phyloP scores from a whole-genome alignment of 2,797 vertebrate species.

The Pristis pectinata region DNA sequence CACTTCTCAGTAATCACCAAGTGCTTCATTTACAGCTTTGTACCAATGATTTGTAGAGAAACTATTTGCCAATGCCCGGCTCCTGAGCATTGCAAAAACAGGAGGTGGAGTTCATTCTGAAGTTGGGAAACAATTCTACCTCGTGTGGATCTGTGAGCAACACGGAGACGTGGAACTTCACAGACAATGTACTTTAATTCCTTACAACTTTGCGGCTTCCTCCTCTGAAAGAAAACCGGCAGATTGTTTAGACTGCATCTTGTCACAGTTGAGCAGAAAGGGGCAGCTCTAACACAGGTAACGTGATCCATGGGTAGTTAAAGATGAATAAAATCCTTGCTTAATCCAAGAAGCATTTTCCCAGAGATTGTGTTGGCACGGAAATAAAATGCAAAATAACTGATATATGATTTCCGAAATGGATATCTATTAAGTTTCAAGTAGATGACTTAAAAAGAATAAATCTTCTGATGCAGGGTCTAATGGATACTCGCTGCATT shows the following conservation, averaged over 20 bases:
- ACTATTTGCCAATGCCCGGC: neutral
- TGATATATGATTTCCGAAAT: neutral
- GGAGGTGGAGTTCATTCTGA: neutral
- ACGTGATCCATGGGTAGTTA: neutral
- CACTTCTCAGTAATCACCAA: slow-evolving; percentile 1
- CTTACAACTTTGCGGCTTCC: neutral
- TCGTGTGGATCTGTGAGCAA: neutral
- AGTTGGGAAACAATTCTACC: neutral
- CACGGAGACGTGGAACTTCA: neutral
- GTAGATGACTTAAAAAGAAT: neutral
- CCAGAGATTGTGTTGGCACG: neutral
- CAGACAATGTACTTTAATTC: neutral
- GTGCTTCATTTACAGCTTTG: neutral
- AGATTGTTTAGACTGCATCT: neutral
- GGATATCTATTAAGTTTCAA: neutral
- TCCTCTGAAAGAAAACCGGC: neutral
- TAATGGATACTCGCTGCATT: neutral
- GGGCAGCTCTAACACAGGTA: neutral
- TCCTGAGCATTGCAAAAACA: neutral
- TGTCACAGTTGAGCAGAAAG: neutral
- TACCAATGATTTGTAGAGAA: neutral
- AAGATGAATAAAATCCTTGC: neutral
- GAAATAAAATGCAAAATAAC: neutral
- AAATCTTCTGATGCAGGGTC: neutral
- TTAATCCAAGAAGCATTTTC: too few species aligned